Base-by-base conservation (phyloP, 2,888 invertebrate genomes). In the Pammene fasciana region DNA sequence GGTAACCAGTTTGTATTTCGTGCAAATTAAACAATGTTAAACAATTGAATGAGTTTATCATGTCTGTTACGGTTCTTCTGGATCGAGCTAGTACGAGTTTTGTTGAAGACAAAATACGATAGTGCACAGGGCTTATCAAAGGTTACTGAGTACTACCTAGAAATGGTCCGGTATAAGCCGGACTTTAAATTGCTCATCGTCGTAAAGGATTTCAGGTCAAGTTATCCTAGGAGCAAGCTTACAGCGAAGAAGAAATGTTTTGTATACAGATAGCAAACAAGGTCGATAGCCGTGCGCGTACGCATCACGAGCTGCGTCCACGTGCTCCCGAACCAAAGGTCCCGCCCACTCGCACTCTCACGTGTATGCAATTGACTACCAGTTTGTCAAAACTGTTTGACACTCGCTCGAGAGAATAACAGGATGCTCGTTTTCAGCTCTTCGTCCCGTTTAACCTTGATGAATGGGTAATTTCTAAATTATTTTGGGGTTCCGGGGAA, bases 221-320 rank as follows among this genome's bases (percentile, higher is more conserved):
- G 26, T 8, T 52, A 34, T 5, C 13, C 13, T 7, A 26, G 26
- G 52, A 52, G 13, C 26, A 1, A 11, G 16, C 10, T 26, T 13
- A 13, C 52, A 13, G 11, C 7, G 34, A 5, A 13, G 45, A 45
- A 5, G 26, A 45, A 14, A n/a, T 59, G n/a, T 59, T 45, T 45
- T 45, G 45, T 57, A 43, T 43, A 57, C 18, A 57, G 57, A 18
- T 18, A n/a, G 45, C 45, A 45, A 13, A 14, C 59, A 62, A 68
- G 55, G 68, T 67, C 67, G 56, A 46, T 67, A 50, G 50, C 66
- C 50, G 52, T 67, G 56, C 68, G 62, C 62, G 62, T 55, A 62
- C 68, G 50, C 57, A 50, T 62, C 68, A 68, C 68, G 68, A 56
- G 68, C 48, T 11, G 36, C 34, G 34, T 18, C 61, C 62, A 62